Evolutionary conservation across 2,888 invertebrate species (phyloP).

Genomic region (Neoascia interrupta): DNA sequence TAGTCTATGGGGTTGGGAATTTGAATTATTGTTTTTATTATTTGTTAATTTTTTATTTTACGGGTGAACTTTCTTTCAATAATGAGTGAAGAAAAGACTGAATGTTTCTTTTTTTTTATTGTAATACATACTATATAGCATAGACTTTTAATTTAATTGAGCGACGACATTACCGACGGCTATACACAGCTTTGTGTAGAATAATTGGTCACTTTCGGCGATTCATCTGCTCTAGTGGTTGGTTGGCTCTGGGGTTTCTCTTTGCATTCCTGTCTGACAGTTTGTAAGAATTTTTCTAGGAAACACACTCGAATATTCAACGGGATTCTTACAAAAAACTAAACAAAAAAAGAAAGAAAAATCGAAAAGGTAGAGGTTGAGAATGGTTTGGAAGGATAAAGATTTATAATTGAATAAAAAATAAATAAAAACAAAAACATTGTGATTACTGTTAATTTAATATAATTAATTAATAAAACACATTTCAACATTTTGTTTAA

Average conservation of each 20-base stretch:
- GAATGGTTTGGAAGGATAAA: slow-evolving; percentile 27
- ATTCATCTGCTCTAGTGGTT: slow-evolving; percentile 18
- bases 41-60: slow-evolving; percentile 1
- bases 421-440: slow-evolving; percentile 44
- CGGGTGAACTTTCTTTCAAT: slow-evolving; percentile 60
- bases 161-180: too few species aligned
- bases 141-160: neutral
- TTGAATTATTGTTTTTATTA: slow-evolving; percentile 9
- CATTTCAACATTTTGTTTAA: slow-evolving; percentile 48
- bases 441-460: slow-evolving; percentile 67
- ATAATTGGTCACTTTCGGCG: slow-evolving; percentile 1
- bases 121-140: slow-evolving; percentile 7
- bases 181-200: neutral
- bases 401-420: slow-evolving; percentile 24
- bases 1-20: slow-evolving; percentile 29
- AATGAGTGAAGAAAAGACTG: slow-evolving; percentile 64
- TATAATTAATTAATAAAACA: slow-evolving; percentile 50
- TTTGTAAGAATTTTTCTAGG: slow-evolving; percentile 8
- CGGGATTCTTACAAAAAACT: slow-evolving; percentile 17
- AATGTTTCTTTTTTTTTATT: slow-evolving; percentile 59
- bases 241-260: slow-evolving; percentile 31
- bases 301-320: slow-evolving; percentile 25
- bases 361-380: slow-evolving; percentile 12
- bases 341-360: neutral
- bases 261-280: slow-evolving; percentile 51